Conservation (phyloP, 2,113 vertebrate species). For the Lagopus muta region DNA sequence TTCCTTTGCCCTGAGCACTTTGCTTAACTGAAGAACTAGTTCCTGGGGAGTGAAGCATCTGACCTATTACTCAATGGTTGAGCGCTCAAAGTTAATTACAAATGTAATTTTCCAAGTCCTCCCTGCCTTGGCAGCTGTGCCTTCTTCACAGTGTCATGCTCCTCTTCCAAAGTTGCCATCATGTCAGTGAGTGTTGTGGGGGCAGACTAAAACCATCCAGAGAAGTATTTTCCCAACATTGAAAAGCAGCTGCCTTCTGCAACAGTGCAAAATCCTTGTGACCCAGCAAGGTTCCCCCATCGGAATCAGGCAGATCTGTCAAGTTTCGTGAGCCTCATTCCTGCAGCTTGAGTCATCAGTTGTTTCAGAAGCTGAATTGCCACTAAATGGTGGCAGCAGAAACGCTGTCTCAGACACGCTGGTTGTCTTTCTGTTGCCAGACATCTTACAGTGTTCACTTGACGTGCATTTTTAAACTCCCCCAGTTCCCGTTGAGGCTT, state of each 20-base stretch:
- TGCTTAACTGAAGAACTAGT: background rate
- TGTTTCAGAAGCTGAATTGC: slow-evolving; percentile 31
- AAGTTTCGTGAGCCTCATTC: slow-evolving; percentile 13
- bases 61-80: slow-evolving; percentile 49
- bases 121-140: slow-evolving; percentile 24
- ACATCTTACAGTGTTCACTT: background rate
- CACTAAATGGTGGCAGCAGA: background rate
- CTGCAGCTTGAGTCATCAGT: slow-evolving; percentile 1
- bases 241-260: slow-evolving; percentile 19
- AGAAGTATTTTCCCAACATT: background rate
- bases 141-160: slow-evolving; percentile 9
- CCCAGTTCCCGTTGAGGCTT: background rate
- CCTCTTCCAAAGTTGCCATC: background rate
- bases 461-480: background rate
- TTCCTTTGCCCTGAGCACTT: background rate
- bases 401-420: background rate
- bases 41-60: slow-evolving; percentile 26
- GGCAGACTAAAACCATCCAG: slow-evolving; percentile 12
- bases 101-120: background rate
- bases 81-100: slow-evolving; percentile 63
- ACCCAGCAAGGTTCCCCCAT: slow-evolving; percentile 15
- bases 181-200: background rate
- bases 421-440: background rate
- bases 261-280: slow-evolving; percentile 24
- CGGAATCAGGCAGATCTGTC: slow-evolving; percentile 12